A percentile compares a stretch with the other conserved stretches of the same genome.
These are phyloP conservation scores for Gobio occitaniae DNA, from an alignment of 2,797 vertebrate species.

Conservation along the genomic window DNA sequence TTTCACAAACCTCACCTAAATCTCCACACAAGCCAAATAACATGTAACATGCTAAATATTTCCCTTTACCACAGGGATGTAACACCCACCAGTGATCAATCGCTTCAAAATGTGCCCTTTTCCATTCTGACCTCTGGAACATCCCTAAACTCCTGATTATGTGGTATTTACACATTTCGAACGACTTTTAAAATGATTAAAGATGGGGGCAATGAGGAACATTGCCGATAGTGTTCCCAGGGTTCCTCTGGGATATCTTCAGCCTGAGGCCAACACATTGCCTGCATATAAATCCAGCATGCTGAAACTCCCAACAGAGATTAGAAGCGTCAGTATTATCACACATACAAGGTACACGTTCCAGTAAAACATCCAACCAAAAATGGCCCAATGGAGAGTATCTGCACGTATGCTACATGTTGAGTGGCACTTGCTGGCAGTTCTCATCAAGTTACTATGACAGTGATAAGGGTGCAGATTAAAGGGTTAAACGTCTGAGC, in stretches of 20 bases:
- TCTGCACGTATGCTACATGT: background rate
- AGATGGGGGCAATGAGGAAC: constrained; percentile 37
- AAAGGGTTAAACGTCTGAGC: background rate
- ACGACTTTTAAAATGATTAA: constrained; percentile 56
- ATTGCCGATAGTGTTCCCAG: constrained; percentile 57
- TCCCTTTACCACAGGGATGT: background rate
- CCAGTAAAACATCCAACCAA: background rate
- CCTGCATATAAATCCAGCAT: constrained; percentile 29
- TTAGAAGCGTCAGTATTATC: background rate
- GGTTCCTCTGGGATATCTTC: constrained; percentile 49
- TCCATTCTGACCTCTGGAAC: constrained; percentile 38
- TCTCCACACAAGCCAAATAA: background rate
- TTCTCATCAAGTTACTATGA: background rate
- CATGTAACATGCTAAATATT: constrained; percentile 7
- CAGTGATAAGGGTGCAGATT: background rate
- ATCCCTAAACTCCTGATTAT: constrained; percentile 32
- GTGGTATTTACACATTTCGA: constrained; percentile 54
- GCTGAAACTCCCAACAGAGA: background rate
- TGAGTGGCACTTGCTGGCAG: background rate
- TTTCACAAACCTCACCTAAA: background rate
- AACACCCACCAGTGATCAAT: background rate
- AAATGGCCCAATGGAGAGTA: background rate
- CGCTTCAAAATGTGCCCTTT: background rate
- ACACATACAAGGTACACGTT: background rate
- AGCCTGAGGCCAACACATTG: constrained; percentile 25